These are phyloP conservation scores for Tridacna crocea DNA, from an alignment of 2,888 invertebrate species.

Conservation along the genomic window DNA sequence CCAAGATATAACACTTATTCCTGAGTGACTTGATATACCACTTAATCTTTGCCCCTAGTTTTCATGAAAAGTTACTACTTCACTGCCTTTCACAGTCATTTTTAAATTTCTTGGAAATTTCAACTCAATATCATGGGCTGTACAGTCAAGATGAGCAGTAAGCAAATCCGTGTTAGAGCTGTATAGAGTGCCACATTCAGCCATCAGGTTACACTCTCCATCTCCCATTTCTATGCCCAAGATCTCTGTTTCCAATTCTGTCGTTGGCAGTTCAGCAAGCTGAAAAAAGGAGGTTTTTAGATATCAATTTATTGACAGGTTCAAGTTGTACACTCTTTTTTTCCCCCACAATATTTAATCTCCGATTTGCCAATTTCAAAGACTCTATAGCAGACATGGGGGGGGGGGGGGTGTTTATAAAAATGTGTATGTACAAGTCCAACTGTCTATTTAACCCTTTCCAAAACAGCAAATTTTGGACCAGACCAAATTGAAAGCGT, in stretches of 20 bases:
- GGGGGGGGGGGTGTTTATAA: not conserved
- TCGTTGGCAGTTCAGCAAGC: slow-evolving; percentile 2
- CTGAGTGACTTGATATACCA: slow-evolving; percentile 20
- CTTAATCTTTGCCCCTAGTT: not conserved
- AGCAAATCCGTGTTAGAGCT: not conserved
- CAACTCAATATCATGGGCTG: not conserved
- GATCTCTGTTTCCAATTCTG: slow-evolving; percentile 1
- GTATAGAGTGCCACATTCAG: not conserved
- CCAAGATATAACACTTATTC: too few species aligned
- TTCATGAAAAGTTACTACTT: too few species aligned
- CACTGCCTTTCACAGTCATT: not conserved
- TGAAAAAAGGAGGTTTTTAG: slow-evolving; percentile 6
- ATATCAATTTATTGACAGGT: not conserved
- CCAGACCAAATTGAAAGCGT: too few species aligned
- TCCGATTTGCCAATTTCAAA: too few species aligned
- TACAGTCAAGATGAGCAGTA: not conserved
- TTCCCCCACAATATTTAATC: not conserved
- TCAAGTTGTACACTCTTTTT: not conserved
- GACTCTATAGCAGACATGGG: not conserved
- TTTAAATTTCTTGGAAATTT: not conserved
- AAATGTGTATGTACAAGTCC: too few species aligned
- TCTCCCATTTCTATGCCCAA: slow-evolving; percentile 16
- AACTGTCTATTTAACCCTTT: too few species aligned
- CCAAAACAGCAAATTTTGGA: too few species aligned
- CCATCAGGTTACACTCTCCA: not conserved